Base-by-base conservation (phyloP, 2,113 vertebrate genomes). In the Cottus gobio region DNA sequence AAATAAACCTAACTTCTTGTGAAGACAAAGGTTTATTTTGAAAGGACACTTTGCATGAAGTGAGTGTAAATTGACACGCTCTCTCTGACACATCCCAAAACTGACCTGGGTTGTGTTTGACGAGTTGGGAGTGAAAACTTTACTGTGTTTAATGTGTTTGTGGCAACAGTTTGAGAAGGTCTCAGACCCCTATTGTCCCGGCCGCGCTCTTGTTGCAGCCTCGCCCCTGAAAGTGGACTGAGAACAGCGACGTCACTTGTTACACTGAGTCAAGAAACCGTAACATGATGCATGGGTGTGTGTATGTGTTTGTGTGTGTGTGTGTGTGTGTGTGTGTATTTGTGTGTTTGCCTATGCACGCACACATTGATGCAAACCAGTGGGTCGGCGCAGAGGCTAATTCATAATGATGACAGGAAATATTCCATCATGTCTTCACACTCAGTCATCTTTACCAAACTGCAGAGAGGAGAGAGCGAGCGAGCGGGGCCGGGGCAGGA, bases 391-490 rank as follows among this genome's bases (percentile, higher is more conserved):
- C 67, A 8, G 82, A 87, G 84, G 72, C 87, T 91, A 93, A 93
- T 93, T 93, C 88, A 92, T 93, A 91, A 93, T 84, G 78, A 91
- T 92, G 92, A 91, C 92, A 92, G 91, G 91, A 92, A 89, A 90
- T 90, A 81, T 90, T 92, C 87, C 88, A 91, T 93, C 89, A 91
- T 89, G 61, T 86, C 88, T 79, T 84, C 75, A 84, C 80, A 87
- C 74, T 80, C 86, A 73, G 85, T 90, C 92, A 91, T 90, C 87
- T 90, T 90, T 86, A 83, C 85, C 88, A 90, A 90, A 88, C 85
- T 85, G 84, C 63, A 10, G 85, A 86, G 75, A 37, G 44, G 79
- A 58, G 66, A 58, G 78, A 71, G 69, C 54, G 44, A 54, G 52
- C 4, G 54, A 52, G 48, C 22, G 44, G 7, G 44, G n/a, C n/a